phyloP scores from a whole-genome alignment of 1,140 invertebrate genomes.

The Periplaneta americana region DNA sequence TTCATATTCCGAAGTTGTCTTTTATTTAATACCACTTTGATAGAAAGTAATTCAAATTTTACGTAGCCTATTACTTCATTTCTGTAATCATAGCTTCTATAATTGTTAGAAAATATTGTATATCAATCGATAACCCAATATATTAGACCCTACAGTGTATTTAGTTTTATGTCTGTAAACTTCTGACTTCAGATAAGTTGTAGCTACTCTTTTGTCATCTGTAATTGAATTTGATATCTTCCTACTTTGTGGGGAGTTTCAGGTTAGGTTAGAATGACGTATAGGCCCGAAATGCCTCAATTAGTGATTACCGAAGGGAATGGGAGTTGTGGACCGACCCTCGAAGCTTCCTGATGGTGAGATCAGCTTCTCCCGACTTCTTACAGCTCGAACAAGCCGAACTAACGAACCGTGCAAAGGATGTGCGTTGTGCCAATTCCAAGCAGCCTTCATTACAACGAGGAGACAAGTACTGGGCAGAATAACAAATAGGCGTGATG shows the following conservation, averaged over 20 bases:
- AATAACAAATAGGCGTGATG: background rate
- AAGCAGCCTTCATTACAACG: background rate
- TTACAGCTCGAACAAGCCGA: background rate
- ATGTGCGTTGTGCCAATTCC: background rate
- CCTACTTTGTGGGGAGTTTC: background rate
- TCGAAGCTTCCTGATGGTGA: background rate
- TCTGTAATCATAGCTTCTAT: no score
- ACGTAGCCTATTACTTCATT: no score
- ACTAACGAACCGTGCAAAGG: background rate
- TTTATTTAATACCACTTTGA: no score
- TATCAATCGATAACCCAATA: no score
- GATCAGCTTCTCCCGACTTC: background rate
- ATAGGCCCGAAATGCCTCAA: background rate
- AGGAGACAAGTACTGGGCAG: background rate
- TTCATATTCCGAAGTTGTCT: no score
- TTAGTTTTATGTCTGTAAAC: background rate
- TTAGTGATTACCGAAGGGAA: background rate
- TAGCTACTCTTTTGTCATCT: background rate
- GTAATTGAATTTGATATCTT: background rate
- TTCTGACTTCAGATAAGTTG: background rate
- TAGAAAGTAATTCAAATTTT: no score
- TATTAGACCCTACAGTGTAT: background rate
- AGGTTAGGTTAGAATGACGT: background rate
- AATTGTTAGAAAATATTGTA: no score
- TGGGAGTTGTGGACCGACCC: background rate